Percentiles rank a stretch among this genome's conserved stretches.
These are phyloP conservation scores for Lagopus muta DNA, from an alignment of 2,113 vertebrate species.

Conservation along the genomic window DNA sequence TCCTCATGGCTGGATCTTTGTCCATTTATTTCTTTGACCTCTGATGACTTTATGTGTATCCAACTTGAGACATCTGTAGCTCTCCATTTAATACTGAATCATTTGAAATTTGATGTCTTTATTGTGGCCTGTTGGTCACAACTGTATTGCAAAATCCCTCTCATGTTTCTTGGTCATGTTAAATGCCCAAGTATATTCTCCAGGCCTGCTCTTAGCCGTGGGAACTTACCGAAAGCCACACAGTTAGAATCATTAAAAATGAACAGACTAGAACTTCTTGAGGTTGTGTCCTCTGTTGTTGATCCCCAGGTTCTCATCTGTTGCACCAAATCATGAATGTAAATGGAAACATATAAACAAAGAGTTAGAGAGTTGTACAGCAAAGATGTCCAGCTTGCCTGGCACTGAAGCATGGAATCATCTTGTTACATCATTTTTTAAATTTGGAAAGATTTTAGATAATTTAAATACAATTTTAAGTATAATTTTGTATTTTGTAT, in stretches of 20 bases:
- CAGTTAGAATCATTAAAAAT: background rate
- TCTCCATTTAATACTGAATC: background rate
- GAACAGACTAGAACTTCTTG: background rate
- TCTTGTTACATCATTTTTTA: constrained; percentile 20
- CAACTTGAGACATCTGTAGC: background rate
- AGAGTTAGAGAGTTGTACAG: background rate
- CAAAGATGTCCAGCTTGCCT: background rate
- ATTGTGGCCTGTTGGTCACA: background rate
- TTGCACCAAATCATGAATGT: background rate
- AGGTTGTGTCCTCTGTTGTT: background rate
- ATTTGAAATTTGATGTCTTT: background rate
- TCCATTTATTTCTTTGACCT: background rate
- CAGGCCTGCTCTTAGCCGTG: background rate
- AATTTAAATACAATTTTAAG: background rate
- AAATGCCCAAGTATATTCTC: background rate
- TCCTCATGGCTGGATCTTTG: background rate
- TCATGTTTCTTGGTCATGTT: background rate
- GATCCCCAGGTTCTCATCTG: background rate
- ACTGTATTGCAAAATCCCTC: background rate
- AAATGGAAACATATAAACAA: background rate
- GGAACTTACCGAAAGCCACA: background rate
- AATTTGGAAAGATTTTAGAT: background rate
- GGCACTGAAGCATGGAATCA: background rate
- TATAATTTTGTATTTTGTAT: background rate
- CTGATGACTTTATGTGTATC: background rate